These are phyloP conservation scores for Tetheella fluctuosa DNA, from an alignment of 2,888 invertebrate genomes.

Conservation along the genomic window DNA sequence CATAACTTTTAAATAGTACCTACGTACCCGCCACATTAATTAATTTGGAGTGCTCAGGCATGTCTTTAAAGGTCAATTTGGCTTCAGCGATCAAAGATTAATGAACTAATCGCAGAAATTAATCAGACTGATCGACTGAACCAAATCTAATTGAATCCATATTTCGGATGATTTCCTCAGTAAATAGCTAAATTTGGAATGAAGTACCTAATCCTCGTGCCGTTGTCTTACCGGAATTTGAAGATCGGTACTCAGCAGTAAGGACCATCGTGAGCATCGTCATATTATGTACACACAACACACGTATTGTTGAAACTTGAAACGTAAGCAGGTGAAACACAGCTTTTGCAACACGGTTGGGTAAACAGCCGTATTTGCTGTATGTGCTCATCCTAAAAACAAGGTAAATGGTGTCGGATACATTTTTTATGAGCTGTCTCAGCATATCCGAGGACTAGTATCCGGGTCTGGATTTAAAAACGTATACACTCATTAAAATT, in stretches of 20 bases:
- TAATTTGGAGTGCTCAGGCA: background rate
- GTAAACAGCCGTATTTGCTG: conserved; percentile 41
- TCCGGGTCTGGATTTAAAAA: conserved; percentile 47
- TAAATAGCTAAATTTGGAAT: background rate
- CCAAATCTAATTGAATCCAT: background rate
- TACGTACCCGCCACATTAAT: background rate
- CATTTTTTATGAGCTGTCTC: conserved; percentile 65
- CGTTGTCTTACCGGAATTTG: background rate
- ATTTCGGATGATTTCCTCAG: background rate
- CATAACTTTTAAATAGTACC: background rate
- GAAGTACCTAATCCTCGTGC: background rate
- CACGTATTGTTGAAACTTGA: conserved; percentile 8
- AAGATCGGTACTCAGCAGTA: background rate
- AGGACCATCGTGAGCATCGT: background rate
- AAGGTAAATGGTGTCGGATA: conserved; percentile 52
- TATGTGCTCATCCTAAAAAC: conserved; percentile 47
- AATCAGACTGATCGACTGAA: background rate
- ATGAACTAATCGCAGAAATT: background rate
- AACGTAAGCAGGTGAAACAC: conserved; percentile 12
- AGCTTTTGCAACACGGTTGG: conserved; percentile 25
- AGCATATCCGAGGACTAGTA: conserved; percentile 44
- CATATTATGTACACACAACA: background rate
- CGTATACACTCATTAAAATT: conserved; percentile 55
- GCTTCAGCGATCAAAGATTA: background rate
- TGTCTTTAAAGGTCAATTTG: background rate